phyloP scores from a whole-genome alignment of 2,797 vertebrate genomes.

The Halcyon smyrnensis region DNA sequence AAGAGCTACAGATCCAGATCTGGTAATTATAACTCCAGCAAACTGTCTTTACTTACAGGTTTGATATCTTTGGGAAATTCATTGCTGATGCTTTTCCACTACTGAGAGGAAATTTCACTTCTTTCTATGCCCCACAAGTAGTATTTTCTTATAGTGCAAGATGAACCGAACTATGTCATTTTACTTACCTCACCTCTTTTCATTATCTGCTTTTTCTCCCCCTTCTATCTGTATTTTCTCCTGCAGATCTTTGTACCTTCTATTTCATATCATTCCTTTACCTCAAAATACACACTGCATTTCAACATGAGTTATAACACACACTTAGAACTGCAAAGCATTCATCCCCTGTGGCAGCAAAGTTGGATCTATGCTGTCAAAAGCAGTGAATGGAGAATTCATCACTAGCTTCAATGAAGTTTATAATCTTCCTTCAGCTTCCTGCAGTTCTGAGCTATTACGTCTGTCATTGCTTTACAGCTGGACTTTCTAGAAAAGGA shows the following conservation, averaged over 20 bases:
- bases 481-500: conserved; percentile 83
- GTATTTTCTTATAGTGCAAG: not conserved
- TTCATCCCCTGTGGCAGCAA: not conserved
- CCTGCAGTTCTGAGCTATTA: not conserved
- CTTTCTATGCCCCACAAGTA: not conserved
- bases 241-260: not conserved
- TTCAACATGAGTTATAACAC: not conserved
- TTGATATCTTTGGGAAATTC: not conserved
- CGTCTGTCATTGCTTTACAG: conserved; percentile 64
- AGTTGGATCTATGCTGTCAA: not conserved
- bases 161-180: not conserved
- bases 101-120: not conserved
- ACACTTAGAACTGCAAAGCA: not conserved
- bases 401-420: not conserved
- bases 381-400: not conserved
- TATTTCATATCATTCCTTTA: not conserved
- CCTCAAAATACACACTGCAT: not conserved
- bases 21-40: conserved; percentile 73
- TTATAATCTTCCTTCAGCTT: not conserved
- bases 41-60: not conserved
- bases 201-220: not conserved
- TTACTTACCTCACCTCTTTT: not conserved
- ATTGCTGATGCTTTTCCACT: not conserved
- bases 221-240: not conserved
- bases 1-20: conserved; percentile 75